Evolutionary conservation across 2,113 vertebrate genomes (phyloP).

Genomic region (Proteles cristata): DNA sequence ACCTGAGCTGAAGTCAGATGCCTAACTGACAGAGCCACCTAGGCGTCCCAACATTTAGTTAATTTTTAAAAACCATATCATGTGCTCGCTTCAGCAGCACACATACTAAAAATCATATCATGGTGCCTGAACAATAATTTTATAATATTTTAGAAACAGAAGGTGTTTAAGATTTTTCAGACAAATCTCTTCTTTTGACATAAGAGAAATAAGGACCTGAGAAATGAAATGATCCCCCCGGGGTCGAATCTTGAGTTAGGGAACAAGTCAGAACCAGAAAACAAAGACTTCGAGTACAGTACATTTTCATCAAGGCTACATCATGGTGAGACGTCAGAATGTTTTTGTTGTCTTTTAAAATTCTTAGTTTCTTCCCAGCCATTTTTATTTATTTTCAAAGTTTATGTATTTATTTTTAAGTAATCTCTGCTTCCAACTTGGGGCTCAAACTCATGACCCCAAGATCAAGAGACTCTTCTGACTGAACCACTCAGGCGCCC

Average conservation of each 20-base stretch:
- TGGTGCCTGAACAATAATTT: not conserved
- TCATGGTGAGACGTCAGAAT: not conserved
- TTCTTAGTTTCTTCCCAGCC: not conserved
- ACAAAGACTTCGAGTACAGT: not conserved
- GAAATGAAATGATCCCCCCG: not conserved
- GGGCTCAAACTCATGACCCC: not conserved
- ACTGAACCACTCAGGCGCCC: not conserved
- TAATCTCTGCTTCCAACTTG: not conserved
- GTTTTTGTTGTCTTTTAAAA: conserved; percentile 31
- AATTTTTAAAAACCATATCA: not conserved
- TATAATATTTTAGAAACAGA: conserved; percentile 34
- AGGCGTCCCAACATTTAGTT: not conserved
- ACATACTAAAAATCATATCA: not conserved
- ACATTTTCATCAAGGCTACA: not conserved
- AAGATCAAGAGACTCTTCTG: not conserved
- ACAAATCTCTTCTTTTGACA: conserved; percentile 10
- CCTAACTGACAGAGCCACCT: too few species aligned
- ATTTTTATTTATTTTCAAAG: not conserved
- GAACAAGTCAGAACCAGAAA: not conserved
- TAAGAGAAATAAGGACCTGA: not conserved
- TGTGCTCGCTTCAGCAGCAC: too few species aligned
- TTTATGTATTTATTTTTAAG: not conserved
- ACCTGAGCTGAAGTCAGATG: too few species aligned
- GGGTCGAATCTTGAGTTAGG: conserved; percentile 5
- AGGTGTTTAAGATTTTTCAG: not conserved